Conservation (phyloP, 2,113 vertebrate species). For the Nibea coibor region DNA sequence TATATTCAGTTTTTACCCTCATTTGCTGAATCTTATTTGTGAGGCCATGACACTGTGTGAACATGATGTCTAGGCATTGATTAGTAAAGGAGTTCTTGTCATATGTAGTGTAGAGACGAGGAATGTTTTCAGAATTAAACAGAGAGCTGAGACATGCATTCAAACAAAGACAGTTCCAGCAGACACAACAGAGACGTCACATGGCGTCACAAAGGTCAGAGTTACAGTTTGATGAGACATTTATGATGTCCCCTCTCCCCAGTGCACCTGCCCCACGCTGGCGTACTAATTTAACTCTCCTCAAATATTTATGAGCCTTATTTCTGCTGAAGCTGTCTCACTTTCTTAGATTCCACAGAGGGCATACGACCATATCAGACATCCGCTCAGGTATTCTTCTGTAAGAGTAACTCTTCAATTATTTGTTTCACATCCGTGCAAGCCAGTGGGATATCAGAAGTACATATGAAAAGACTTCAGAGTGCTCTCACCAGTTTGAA, state of each 20-base stretch:
- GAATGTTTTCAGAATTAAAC: not conserved
- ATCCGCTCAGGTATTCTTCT: not conserved
- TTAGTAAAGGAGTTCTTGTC: not conserved
- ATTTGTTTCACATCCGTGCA: constrained; percentile 7
- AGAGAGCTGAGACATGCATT: not conserved
- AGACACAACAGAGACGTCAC: not conserved
- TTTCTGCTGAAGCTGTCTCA: constrained; percentile 35
- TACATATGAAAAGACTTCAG: constrained; percentile 7
- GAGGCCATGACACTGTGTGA: not conserved
- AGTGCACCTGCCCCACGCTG: constrained; percentile 5
- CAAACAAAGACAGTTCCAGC: not conserved
- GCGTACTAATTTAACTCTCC: constrained; percentile 49
- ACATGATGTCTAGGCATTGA: not conserved
- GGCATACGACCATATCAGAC: constrained; percentile 16
- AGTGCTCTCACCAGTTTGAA: not conserved
- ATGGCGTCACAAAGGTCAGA: constrained; percentile 40
- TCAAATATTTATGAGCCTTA: constrained; percentile 75
- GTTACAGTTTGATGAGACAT: constrained; percentile 18
- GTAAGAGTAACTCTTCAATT: constrained; percentile 31
- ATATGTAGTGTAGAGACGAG: not conserved
- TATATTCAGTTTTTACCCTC: not conserved
- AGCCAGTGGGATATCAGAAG: not conserved
- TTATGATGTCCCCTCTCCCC: constrained; percentile 19
- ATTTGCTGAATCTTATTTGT: not conserved
- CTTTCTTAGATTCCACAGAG: constrained; percentile 50